phyloP scores from a whole-genome alignment of 2,888 invertebrate genomes.

The Cheilosia vernalis region DNA sequence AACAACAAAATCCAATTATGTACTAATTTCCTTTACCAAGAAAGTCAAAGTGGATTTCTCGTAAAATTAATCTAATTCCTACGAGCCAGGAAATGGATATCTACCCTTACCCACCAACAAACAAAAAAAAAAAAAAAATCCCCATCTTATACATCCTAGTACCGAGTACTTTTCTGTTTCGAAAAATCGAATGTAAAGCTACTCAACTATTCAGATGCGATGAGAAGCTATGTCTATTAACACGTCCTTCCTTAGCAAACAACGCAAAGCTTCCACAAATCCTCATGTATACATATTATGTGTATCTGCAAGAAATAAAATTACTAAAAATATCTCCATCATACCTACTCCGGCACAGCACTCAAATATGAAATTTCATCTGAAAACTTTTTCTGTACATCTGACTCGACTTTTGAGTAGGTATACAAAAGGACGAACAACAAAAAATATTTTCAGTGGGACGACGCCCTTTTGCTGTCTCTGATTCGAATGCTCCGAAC shows the following conservation, averaged over 20 bases:
- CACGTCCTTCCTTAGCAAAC: constrained; percentile 16
- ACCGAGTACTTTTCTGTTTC: constrained; percentile 2
- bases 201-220: constrained; percentile 1
- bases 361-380: constrained; percentile 10
- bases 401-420: not conserved
- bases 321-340: not conserved
- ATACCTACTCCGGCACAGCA: not conserved
- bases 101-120: too few relatives aligned
- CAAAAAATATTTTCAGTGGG: constrained; percentile 53
- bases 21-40: not conserved
- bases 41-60: not conserved
- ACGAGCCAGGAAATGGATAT: constrained; percentile 13
- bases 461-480: constrained; percentile 70
- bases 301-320: too few relatives aligned
- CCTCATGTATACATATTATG: not conserved
- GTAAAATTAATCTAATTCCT: not conserved
- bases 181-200: not conserved
- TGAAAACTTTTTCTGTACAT: not conserved
- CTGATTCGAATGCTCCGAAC: constrained; percentile 25
- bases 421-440: not conserved
- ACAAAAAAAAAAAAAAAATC: not conserved
- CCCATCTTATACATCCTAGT: not conserved
- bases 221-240: not conserved
- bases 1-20: constrained; percentile 1
- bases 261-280: constrained; percentile 1